Evolutionary conservation across 2,113 vertebrate species (phyloP).

Genomic region (Dasypus novemcinctus): DNA sequence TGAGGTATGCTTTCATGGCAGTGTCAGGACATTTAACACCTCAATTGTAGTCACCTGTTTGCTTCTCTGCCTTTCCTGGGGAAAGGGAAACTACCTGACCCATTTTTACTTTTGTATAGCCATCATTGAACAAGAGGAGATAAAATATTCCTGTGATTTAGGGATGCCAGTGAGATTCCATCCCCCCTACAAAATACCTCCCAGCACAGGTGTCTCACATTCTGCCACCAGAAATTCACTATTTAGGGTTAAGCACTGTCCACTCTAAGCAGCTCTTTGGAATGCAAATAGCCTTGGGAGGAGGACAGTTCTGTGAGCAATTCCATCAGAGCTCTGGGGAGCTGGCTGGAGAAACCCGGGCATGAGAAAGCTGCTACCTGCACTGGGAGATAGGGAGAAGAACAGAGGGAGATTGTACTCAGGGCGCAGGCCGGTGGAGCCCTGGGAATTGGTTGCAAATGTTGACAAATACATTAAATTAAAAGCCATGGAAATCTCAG

Average conservation of each 20-base stretch:
- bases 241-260: not conserved
- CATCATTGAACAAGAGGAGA: not conserved
- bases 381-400: not conserved
- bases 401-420: not conserved
- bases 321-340: not conserved
- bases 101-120: not conserved
- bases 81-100: not conserved
- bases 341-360: not conserved
- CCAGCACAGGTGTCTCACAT: not conserved
- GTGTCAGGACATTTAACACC: too few species aligned
- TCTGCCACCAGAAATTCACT: not conserved
- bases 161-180: not conserved
- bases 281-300: not conserved
- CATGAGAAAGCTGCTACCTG: not conserved
- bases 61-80: not conserved
- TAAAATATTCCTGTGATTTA: not conserved
- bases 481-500: not conserved
- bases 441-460: not conserved
- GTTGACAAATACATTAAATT: not conserved
- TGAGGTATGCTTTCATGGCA: not conserved
- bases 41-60: not conserved
- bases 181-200: not conserved
- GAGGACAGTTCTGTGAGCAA: not conserved
- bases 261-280: not conserved
- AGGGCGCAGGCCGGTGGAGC: not conserved